Base-by-base conservation (phyloP, 2,888 invertebrate species). In the Platynereis dumerilii region DNA sequence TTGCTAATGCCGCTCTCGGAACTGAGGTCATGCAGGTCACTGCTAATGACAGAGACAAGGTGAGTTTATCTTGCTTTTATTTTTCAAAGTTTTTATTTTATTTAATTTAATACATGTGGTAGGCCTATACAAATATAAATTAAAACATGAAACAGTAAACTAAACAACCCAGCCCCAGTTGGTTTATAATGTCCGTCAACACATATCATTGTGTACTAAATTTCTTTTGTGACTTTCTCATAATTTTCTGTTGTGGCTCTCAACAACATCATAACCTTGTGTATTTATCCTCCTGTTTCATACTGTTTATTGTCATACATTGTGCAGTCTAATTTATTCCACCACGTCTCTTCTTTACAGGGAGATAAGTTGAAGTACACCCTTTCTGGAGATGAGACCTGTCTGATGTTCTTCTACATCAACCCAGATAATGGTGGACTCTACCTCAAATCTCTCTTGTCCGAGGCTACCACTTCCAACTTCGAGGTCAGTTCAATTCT, bases 41-140 rank as follows among this genome's bases (percentile, higher is more conserved):
- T 55, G 79, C 79, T 5, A 68, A 73, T 0, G 80, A 80, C 68
- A 66, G 72, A n/a, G 80, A 80, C 68, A 72, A 73, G 52, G 81
- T 79, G 69, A 74, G 78, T 52, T n/a, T n/a, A n/a, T 42, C 12
- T 15, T 15, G 12, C 10, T 42, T 42, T 42, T 15, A 15, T 42
- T 42, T 42, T 15, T 42, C 42, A 42, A 15, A 15, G 15, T 42
- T 42, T 15, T 10, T 42, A 42, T 15, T 10, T 42, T 42, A 42
- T 42, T 42, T 42, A 10, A 42, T 42, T 10, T 53, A 20, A 17
- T 15, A n/a, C n/a, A n/a, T n/a, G n/a, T n/a, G n/a, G n/a, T n/a
- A n/a, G n/a, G n/a, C n/a, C n/a, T n/a, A n/a, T n/a, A n/a, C n/a
- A n/a, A n/a, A n/a, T n/a, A n/a, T n/a, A n/a, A n/a, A n/a, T n/a